A percentile compares a stretch with the other conserved stretches of the same genome.
phyloP scores from a whole-genome alignment of 2,113 vertebrate species.

The Calyptommatus sinebrachiatus region DNA sequence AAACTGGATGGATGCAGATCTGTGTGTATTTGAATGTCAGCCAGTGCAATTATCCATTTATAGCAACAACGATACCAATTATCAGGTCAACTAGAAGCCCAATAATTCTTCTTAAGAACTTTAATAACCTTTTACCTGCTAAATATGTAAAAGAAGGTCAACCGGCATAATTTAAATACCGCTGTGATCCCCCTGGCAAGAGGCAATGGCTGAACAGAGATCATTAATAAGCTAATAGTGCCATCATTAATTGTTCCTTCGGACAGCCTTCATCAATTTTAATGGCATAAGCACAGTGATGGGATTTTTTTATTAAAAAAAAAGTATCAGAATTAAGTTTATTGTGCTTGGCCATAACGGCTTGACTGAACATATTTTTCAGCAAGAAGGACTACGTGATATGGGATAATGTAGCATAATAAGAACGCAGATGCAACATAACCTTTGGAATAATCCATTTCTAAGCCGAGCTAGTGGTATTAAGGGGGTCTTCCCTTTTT shows the following conservation, averaged over 20 bases:
- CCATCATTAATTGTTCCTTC: slow-evolving; percentile 53
- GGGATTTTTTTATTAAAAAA: slow-evolving; percentile 3
- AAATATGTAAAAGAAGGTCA: slow-evolving; percentile 68
- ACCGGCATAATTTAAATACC: slow-evolving; percentile 60
- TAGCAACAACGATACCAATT: slow-evolving; percentile 55
- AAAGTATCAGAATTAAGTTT: not conserved
- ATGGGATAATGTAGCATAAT: not conserved
- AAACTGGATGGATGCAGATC: not conserved
- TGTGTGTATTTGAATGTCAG: slow-evolving; percentile 15
- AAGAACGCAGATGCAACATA: not conserved
- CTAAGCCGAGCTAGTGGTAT: too few relatives aligned
- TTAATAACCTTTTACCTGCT: slow-evolving; percentile 64
- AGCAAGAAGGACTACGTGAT: not conserved
- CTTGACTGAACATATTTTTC: slow-evolving; percentile 1
- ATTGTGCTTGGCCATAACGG: not conserved
- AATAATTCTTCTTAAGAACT: slow-evolving; percentile 64
- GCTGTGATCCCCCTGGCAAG: slow-evolving; percentile 31
- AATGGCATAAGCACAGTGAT: slow-evolving; percentile 23
- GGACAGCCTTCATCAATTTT: slow-evolving; percentile 46
- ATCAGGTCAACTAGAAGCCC: slow-evolving; percentile 41
- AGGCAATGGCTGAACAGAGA: slow-evolving; percentile 54
- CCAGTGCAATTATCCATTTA: slow-evolving; percentile 47
- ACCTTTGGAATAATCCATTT: not conserved
- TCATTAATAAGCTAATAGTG: slow-evolving; percentile 59
- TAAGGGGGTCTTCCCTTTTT: too few relatives aligned